Evolutionary conservation across 2,113 vertebrate species (phyloP).

Genomic region (Boleophthalmus pectinirostris): DNA sequence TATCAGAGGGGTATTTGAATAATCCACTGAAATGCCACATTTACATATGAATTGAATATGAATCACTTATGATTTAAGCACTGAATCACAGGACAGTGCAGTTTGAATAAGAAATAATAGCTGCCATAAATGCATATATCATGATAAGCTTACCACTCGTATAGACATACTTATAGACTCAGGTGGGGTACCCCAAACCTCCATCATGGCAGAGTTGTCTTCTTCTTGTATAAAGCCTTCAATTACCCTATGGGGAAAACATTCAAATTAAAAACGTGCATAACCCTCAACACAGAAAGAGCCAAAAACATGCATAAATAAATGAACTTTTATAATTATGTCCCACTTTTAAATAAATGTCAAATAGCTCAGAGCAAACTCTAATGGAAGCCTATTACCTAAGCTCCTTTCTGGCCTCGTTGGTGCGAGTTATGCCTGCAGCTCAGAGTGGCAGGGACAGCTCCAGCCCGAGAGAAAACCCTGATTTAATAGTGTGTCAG

Average conservation of each 20-base stretch:
- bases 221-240: slow-evolving; percentile 17
- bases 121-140: not conserved
- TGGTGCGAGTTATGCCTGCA: not conserved
- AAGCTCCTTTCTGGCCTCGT: not conserved
- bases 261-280: not conserved
- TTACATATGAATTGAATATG: too few relatives aligned
- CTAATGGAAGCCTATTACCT: not conserved
- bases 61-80: too few relatives aligned
- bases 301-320: not conserved
- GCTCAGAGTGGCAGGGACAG: not conserved
- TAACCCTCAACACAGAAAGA: not conserved
- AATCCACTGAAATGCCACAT: too few relatives aligned
- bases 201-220: slow-evolving; percentile 32
- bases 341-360: not conserved
- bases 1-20: too few relatives aligned
- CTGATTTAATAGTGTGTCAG: not conserved
- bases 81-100: too few relatives aligned
- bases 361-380: not conserved
- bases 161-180: slow-evolving; percentile 34
- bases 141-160: not conserved
- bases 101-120: too few relatives aligned
- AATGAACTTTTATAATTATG: not conserved
- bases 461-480: not conserved
- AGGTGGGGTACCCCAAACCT: slow-evolving; percentile 58
- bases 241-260: slow-evolving; percentile 37